Evolutionary conservation across 2,797 vertebrate genomes (phyloP), one percentile per base, ranked within the genome.

Genomic region (Siniperca undulata): DNA sequence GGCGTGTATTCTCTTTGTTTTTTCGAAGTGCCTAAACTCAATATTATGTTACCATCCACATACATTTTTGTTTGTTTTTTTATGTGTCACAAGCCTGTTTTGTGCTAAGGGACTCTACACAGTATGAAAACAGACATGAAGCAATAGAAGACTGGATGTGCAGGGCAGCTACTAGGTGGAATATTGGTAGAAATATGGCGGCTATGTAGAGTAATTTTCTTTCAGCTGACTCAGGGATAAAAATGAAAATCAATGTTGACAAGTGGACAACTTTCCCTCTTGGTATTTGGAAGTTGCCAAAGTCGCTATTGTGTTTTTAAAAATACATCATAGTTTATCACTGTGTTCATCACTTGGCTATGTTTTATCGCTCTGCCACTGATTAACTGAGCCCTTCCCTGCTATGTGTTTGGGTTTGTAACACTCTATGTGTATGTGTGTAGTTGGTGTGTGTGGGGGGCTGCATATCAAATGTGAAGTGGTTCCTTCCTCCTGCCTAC

Each of bases 401-500:
- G 13, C 20, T 40, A 44, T 20, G 34, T 52, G 22, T 19, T 5
- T 65, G 4, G 19, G 13, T 59, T 42, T 24, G 73, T 55, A 46
- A 34, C 14, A 16, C 10, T 30, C 4, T 30, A 8, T n/a, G 56
- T 38, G 50, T 67, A 40, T 53, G 24, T 30, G 40, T 50, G 17
- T 17, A 22, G 12, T 65, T 4, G 6, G 12, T 58, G 53, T 24
- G 76, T 16, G 66, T 62, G 55, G 68, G 14, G 22, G 42, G 46
- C 46, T 0, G 20, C 77, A 14, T 81, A 83, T 90, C 83, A 78
- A 71, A 83, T 82, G 68, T 81, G 60, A 86, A 91, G 78, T 76
- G 80, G 80, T 91, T 89, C 78, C 84, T 87, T 87, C 80, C 81
- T 81, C 40, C 53, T 24, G 67, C 70, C 44, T 65, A 55, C 72